These are phyloP conservation scores for Platygyra sinensis DNA, from an alignment of 64 coral and sea anemone genomes.

Conservation along the genomic window DNA sequence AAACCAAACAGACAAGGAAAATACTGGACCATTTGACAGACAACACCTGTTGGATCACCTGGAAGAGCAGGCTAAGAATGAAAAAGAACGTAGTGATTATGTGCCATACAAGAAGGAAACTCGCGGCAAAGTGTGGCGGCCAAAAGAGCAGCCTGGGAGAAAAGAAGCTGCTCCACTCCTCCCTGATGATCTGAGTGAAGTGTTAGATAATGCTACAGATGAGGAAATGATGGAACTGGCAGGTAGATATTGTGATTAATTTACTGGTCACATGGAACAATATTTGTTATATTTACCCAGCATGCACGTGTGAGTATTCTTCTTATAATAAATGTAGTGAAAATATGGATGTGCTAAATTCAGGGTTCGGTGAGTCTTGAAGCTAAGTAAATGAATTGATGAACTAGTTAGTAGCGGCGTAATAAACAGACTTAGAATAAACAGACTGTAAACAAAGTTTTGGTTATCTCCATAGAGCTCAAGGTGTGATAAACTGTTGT, in stretches of 20 bases:
- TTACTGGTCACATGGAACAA: too few relatives aligned
- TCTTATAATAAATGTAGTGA: too few relatives aligned
- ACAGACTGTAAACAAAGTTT: too few relatives aligned
- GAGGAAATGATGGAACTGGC: conserved; percentile 93
- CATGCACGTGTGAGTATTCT: too few relatives aligned
- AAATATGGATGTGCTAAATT: too few relatives aligned
- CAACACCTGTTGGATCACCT: conserved; percentile 79
- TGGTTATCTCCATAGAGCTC: too few relatives aligned
- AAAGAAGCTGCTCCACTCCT: conserved; percentile 68
- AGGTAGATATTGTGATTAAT: conserved; percentile 27
- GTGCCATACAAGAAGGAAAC: conserved; percentile 98
- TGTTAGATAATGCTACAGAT: conserved; percentile 88
- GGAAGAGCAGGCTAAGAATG: conserved; percentile 84
- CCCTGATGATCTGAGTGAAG: conserved; percentile 92
- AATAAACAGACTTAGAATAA: too few relatives aligned
- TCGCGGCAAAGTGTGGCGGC: conserved; percentile 86
- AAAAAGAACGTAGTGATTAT: conserved; percentile 76
- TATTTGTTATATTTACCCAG: too few relatives aligned
- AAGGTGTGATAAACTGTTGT: too few relatives aligned
- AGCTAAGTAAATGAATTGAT: too few relatives aligned
- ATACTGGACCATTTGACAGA: conserved; percentile 77
- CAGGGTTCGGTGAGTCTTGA: too few relatives aligned
- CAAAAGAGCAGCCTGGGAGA: conserved; percentile 62
- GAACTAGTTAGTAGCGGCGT: too few relatives aligned
- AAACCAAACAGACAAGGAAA: conserved; percentile 83